These are phyloP conservation scores for Lamproptera curius DNA, from an alignment of 2,888 invertebrate species.

Conservation along the genomic window DNA sequence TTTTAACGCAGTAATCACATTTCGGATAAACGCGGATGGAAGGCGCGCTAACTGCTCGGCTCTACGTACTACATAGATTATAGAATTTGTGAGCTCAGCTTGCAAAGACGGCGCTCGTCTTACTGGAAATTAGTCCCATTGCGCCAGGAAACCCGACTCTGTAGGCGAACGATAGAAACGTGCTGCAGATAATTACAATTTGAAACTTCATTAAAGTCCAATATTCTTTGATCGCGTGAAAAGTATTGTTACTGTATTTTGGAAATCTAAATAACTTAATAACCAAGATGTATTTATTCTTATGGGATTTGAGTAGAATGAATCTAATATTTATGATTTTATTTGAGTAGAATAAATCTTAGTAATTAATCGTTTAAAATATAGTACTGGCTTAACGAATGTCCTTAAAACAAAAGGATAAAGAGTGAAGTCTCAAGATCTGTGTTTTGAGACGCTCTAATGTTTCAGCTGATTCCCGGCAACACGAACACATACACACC, in stretches of 20 bases:
- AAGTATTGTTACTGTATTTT: no score
- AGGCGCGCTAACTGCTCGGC: slow-evolving; percentile 8
- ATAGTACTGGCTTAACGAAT: no score
- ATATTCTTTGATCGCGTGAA: no score
- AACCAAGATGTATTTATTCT: no score
- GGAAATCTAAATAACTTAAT: no score
- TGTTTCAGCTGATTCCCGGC: slow-evolving; percentile 83
- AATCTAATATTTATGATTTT: no score
- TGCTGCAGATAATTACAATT: slow-evolving; percentile 3
- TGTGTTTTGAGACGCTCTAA: no score
- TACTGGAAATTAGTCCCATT: slow-evolving; percentile 47
- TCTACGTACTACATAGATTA: slow-evolving; percentile 15
- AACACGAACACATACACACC: slow-evolving; percentile 88
- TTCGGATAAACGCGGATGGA: slow-evolving; percentile 4
- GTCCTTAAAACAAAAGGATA: no score
- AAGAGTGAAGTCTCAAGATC: no score
- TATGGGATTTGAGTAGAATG: no score
- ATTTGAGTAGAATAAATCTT: no score
- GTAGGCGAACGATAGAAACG: slow-evolving; percentile 1
- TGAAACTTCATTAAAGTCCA: background rate
- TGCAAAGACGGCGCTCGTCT: slow-evolving; percentile 33
- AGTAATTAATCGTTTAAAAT: no score
- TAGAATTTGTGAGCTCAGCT: slow-evolving; percentile 24
- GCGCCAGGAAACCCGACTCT: slow-evolving; percentile 36
- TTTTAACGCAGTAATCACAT: background rate